A percentile compares a stretch with the other conserved stretches of the same genome.
phyloP scores from a whole-genome alignment of 2,888 invertebrate genomes.

The Aleiodes leptofemur region DNA sequence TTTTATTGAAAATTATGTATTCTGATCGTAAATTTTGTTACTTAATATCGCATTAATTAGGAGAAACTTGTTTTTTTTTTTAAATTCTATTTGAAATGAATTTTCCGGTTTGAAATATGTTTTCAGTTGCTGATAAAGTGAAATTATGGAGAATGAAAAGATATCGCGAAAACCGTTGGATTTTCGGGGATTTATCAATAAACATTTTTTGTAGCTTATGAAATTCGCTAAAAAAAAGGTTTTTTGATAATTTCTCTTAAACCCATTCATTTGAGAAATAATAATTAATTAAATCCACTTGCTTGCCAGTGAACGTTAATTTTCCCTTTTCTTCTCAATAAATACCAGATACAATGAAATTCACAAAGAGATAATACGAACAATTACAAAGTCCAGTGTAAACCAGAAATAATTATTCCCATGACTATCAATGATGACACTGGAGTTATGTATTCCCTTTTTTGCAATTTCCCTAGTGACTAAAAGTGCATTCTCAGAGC shows the following conservation, averaged over 20 bases:
- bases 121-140: no score
- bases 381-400: conserved; percentile 5
- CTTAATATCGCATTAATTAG: background rate
- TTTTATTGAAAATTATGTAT: conserved; percentile 6
- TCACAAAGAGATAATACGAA: conserved; percentile 3
- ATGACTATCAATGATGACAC: conserved; percentile 62
- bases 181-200: no score
- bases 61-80: background rate
- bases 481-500: conserved; percentile 57
- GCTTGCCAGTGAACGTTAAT: no score
- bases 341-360: background rate
- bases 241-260: no score
- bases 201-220: no score
- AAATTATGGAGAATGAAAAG: no score
- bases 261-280: no score
- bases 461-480: conserved; percentile 38
- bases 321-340: no score
- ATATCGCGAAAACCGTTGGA: no score
- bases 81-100: background rate
- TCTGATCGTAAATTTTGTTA: background rate
- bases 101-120: no score
- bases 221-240: no score
- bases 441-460: conserved; percentile 59
- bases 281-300: no score
- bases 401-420: conserved; percentile 61